Percentiles rank a stretch among this genome's conserved stretches.
Conservation (phyloP, 2,797 vertebrate genomes). For the Enteromius thamalakanensis region DNA sequence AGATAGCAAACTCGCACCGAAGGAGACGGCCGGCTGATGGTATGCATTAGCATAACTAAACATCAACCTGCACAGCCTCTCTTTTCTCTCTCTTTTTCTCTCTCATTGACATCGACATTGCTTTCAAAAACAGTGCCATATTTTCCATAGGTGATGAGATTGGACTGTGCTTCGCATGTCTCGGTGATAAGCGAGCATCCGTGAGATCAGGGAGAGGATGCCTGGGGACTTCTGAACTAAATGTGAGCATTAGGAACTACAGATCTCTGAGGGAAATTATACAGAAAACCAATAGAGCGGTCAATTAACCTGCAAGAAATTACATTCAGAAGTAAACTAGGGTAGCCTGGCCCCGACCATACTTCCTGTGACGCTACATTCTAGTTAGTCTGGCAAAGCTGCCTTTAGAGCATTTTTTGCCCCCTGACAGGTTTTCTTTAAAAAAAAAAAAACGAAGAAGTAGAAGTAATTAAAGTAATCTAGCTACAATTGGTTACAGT, state of each 20-base stretch:
- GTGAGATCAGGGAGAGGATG: slow-evolving; percentile 26
- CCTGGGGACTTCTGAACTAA: slow-evolving; percentile 38
- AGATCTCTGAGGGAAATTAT: neutral
- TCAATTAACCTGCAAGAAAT: slow-evolving; percentile 12
- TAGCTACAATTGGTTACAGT: no score
- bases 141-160: slow-evolving; percentile 12
- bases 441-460: no score
- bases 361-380: no score
- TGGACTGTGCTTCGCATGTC: neutral
- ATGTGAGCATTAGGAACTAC: neutral
- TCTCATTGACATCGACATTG: slow-evolving; percentile 4
- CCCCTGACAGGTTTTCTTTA: no score
- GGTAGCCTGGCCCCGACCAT: no score
- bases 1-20: slow-evolving; percentile 23
- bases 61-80: slow-evolving; percentile 18
- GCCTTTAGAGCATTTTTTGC: no score
- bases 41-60: slow-evolving; percentile 49
- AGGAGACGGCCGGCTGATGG: slow-evolving; percentile 33
- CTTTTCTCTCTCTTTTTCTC: slow-evolving; percentile 33
- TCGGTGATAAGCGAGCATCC: slow-evolving; percentile 39
- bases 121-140: slow-evolving; percentile 22
- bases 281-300: slow-evolving; percentile 1
- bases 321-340: slow-evolving; percentile 12
- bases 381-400: no score
- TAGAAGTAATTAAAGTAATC: no score